Base-by-base conservation (phyloP, 2,888 invertebrate genomes). In the Arge pagana region DNA sequence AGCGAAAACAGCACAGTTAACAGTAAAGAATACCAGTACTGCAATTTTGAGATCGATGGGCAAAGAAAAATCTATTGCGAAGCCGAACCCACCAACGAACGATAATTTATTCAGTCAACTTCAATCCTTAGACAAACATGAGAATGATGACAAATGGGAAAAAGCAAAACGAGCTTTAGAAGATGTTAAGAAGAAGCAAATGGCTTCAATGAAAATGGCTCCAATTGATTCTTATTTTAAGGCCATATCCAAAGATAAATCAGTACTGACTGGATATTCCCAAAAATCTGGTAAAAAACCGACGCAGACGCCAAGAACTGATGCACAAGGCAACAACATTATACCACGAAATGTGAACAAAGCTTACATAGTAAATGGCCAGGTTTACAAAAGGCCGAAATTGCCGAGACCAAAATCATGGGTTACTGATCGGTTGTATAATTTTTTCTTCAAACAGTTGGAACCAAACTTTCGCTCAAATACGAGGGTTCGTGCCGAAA, bases 351-450 rank as follows among this genome's bases (percentile, higher is more conserved):
- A 37, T 4, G 49, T 70, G 1, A 30, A 69, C 30, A 61, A 58
- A 41, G 72, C 71, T n/a, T 72, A 58, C 15, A 42, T 67, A 3
- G 62, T 74, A 1, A 62, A 74, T 48, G 74, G 74, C 0, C 49
- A 60, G n/a, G 48, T 63, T 10, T 75, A 72, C 52, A 73, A 65
- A 45, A 56, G 50, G 11, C 68, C 71, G 0, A 65, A 52, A 21
- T 58, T 75, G 2, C 58, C 61, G 0, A 60, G 66, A 5, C 75
- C 75, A 0, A 64, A 64, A 4, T 11, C 42, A 0, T 76, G 75
- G 75, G 68, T 50, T 1, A 76, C 74, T 0, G 51, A 69, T 53
- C 61, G 60, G 8, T 58, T 76, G 3, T 76, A 76, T 30, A 59
- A 58, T 7, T 53, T 62, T 35, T 51, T 76, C 2, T 69, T 68